Base-by-base conservation (phyloP, 2,797 vertebrate genomes). In the Lerista edwardsae region DNA sequence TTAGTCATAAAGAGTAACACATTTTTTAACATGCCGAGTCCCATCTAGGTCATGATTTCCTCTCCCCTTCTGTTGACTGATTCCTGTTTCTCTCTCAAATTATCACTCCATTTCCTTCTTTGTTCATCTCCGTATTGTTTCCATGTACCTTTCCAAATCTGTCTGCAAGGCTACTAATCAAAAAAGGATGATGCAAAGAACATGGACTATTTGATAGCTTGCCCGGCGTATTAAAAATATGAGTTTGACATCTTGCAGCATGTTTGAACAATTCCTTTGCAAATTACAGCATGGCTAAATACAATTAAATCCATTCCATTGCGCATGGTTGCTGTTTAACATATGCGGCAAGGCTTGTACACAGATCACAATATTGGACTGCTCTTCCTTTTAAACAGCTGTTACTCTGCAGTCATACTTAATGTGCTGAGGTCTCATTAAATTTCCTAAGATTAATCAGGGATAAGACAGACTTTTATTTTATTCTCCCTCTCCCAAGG, bases 81-180 rank as follows among this genome's bases (percentile, higher is more conserved):
- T 92, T 94, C 93, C 93, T 92, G 92, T 90, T 93, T 93, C 92
- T 92, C 93, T 94, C 93, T 94, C 93, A 94, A 92, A 95, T 94
- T 95, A 94, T 94, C 93, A 94, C 94, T 95, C 91, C 88, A 82
- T 89, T 90, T 90, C 84, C 88, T 91, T 90, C 92, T 94, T 95
- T 95, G 92, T 95, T 95, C 93, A 92, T 93, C 92, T 80, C 88
- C 87, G 91, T 91, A 93, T 93, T 93, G 91, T 95, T 95, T 94
- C 94, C 93, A 92, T 91, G 92, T 92, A 93, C 92, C 88, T 93
- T 91, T 94, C 94, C 94, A 95, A 92, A 91, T 82, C 89, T 1
- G 90, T 93, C 92, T 88, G 86, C 89, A 88, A 93, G 87, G 77
- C 92, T 93, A 92, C 93, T 94, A 95, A 95, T 94, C 93, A 94